Evolutionary conservation across 2,113 vertebrate genomes (phyloP).

Genomic region (Prochilodus magdalenae): DNA sequence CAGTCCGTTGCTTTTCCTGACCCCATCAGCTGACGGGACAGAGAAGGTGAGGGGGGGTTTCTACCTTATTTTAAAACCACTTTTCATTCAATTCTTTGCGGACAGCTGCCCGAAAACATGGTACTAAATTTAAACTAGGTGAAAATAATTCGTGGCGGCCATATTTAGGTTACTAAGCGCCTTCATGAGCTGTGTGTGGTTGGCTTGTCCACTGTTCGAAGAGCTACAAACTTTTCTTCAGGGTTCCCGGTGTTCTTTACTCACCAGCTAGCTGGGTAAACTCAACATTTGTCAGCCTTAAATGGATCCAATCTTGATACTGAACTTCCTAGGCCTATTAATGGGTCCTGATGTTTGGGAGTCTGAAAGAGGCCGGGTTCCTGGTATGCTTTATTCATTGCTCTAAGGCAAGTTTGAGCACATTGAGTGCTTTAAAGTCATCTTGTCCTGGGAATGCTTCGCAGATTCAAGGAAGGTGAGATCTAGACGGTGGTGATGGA

Average conservation of each 20-base stretch:
- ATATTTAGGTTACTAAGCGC: no score
- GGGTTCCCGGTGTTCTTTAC: not conserved
- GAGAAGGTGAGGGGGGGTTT: conserved; percentile 39
- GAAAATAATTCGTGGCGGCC: not conserved
- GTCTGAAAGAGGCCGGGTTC: no score
- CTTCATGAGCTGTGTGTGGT: not conserved
- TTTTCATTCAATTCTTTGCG: not conserved
- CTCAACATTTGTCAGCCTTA: no score
- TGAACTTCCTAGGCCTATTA: no score
- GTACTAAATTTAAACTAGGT: not conserved
- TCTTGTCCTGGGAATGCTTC: no score
- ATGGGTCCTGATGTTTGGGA: no score
- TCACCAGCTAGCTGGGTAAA: not conserved
- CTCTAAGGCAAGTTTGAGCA: not conserved
- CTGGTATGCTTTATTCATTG: not conserved
- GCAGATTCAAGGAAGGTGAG: no score
- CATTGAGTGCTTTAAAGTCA: not conserved
- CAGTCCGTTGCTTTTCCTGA: not conserved
- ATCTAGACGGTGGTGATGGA: no score
- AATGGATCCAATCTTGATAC: no score
- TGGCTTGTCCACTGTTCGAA: not conserved
- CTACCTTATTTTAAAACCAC: not conserved
- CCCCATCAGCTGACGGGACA: conserved; percentile 1
- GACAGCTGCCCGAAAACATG: not conserved
- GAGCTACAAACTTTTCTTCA: not conserved